phyloP scores from a whole-genome alignment of 2,888 invertebrate species.

The Drosophila crucigera region DNA sequence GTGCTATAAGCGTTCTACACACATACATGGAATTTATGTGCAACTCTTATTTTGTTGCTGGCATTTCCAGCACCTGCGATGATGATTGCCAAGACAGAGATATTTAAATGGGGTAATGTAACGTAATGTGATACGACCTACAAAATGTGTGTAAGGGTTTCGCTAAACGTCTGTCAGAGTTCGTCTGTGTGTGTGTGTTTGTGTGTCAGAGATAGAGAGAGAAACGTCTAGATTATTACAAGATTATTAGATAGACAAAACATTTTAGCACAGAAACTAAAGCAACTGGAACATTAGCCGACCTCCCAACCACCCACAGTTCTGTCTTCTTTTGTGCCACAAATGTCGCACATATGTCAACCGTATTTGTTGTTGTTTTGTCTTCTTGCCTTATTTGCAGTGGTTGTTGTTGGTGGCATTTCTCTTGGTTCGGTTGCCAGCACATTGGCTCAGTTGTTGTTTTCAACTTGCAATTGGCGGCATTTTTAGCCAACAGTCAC shows the following conservation, averaged over 20 bases:
- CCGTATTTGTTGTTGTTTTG: constrained; percentile 31
- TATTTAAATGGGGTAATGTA: constrained; percentile 43
- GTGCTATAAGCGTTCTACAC: constrained; percentile 65
- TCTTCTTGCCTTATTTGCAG: constrained; percentile 13
- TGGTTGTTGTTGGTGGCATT: constrained; percentile 24
- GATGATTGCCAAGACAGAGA: constrained; percentile 26
- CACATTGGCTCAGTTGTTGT: constrained; percentile 48
- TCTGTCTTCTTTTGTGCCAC: constrained; percentile 52
- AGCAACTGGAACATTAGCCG: constrained; percentile 83
- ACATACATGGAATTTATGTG: constrained; percentile 24
- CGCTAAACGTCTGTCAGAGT: constrained; percentile 33
- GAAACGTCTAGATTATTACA: constrained; percentile 67
- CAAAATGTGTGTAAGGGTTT: constrained; percentile 27
- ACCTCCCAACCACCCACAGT: constrained; percentile 36
- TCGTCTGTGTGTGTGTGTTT: background rate
- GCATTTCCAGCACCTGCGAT: constrained; percentile 22
- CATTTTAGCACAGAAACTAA: constrained; percentile 82
- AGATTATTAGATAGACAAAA: constrained; percentile 78
- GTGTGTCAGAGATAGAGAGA: background rate
- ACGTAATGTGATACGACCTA: constrained; percentile 52
- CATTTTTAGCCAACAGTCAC: constrained; percentile 62
- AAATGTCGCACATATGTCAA: constrained; percentile 81
- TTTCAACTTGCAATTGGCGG: constrained; percentile 70
- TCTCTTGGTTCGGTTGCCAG: constrained; percentile 55
- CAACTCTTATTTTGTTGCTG: constrained; percentile 5